Percentiles rank a stretch among this genome's conserved stretches.
These are phyloP conservation scores for Callipepla squamata DNA, from an alignment of 2,113 vertebrate species.

Conservation along the genomic window DNA sequence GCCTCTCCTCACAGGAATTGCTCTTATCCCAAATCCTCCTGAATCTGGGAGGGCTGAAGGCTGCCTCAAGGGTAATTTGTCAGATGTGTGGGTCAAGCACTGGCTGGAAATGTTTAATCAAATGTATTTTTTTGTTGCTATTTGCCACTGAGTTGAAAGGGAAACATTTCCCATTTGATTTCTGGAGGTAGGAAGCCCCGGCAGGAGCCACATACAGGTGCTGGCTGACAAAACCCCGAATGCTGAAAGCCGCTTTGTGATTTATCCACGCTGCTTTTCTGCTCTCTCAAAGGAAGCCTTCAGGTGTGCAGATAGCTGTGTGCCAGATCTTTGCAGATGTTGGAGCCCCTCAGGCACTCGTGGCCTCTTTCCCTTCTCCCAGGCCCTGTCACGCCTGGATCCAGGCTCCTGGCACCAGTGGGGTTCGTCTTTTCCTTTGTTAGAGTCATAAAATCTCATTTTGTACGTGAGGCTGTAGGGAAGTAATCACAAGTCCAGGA, in stretches of 20 bases:
- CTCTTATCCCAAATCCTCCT: neutral
- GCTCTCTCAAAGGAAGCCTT: neutral
- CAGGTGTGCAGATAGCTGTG: fast-evolving
- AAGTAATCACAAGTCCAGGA: neutral
- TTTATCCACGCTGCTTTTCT: neutral
- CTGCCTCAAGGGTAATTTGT: neutral
- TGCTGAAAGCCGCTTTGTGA: neutral
- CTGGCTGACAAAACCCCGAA: neutral
- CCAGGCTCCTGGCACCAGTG: fast-evolving
- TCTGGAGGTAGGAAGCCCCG: neutral
- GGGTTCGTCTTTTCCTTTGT: neutral
- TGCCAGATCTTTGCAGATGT: neutral
- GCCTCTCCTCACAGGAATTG: neutral
- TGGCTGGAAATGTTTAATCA: neutral
- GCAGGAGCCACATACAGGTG: neutral
- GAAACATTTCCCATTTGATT: neutral
- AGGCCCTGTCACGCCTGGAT: fast-evolving
- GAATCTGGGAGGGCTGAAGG: no score
- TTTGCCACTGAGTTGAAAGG: neutral
- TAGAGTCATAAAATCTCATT: neutral
- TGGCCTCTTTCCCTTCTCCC: neutral
- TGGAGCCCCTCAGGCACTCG: neutral
- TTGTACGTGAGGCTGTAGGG: neutral
- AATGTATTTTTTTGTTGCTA: neutral
- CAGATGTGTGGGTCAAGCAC: neutral